Percentiles rank a stretch among this genome's conserved stretches.
Evolutionary conservation across 2,888 invertebrate genomes (phyloP).

Genomic region (Lasioglossum marginatum): DNA sequence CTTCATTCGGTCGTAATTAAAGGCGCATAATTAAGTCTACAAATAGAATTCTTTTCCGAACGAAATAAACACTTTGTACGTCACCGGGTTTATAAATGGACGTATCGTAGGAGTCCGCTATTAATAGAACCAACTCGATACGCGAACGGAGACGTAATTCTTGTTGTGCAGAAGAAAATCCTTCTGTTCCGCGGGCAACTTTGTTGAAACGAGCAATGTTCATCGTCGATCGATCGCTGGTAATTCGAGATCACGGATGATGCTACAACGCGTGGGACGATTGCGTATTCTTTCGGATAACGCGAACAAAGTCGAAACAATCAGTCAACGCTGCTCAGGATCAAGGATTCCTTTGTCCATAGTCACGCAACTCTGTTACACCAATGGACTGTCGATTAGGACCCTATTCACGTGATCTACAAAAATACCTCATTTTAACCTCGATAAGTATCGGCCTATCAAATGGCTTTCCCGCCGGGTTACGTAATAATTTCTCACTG

Average conservation of each 20-base stretch:
- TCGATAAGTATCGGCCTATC: neutral
- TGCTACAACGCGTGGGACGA: constrained; percentile 43
- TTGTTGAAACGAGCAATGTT: neutral
- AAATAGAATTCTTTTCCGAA: neutral
- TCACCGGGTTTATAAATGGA: neutral
- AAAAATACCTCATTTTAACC: neutral
- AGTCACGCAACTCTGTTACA: constrained; percentile 43
- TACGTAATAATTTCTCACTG: neutral
- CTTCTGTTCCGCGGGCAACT: neutral
- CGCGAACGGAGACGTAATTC: neutral
- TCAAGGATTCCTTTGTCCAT: constrained; percentile 53
- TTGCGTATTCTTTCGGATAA: constrained; percentile 53
- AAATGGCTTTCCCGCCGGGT: neutral
- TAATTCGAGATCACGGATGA: neutral
- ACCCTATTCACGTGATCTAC: neutral
- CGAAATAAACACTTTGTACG: neutral
- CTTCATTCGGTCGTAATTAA: neutral
- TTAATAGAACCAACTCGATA: constrained; percentile 10
- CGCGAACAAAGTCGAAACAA: constrained; percentile 60
- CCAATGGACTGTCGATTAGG: constrained; percentile 28
- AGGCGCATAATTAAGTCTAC: constrained; percentile 1
- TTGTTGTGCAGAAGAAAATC: neutral
- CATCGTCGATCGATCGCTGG: neutral
- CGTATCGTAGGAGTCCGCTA: neutral
- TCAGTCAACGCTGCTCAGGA: constrained; percentile 45